Base-by-base conservation (phyloP, 2,888 invertebrate species). In the Dynastes tityus region DNA sequence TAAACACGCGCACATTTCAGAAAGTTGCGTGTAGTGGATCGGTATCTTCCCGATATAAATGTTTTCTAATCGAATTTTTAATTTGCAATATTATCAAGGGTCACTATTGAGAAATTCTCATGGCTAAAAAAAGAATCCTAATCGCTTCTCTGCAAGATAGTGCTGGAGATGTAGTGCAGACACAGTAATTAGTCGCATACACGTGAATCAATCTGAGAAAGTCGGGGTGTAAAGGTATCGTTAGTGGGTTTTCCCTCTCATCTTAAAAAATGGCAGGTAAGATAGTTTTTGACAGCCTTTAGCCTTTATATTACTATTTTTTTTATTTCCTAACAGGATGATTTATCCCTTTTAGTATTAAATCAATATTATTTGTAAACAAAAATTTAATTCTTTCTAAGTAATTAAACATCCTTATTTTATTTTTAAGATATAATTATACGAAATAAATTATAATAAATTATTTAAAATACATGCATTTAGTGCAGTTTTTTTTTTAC, bases 71-170 rank as follows among this genome's bases (percentile, higher is more conserved):
- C 71, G 16, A 71, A 55, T 37, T 71, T 55, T 37, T 55, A 55
- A 22, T 37, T 71, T 58, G 71, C 55, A 71, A 71, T 71, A 71
- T 71, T 55, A 71, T 55, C 71, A 71, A 37, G 40, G 71, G 71
- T 71, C 71, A 71, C 55, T 71, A 71, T 71, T 71, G 55, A 71
- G 71, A 8, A 71, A 71, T 71, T 55, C 37, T 71, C 32, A 53
- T 71, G 55, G 11, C 53, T 71, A 71, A 71, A 58, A 70, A 71
- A 53, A 71, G 71, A 32, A 32, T 32, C 37, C 29, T 71, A 67
- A 71, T 71, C 55, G 32, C 53, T 55, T 16, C 55, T 37, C 40
- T 71, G 55, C 6, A 55, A 71, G 58, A 55, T 71, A 58, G 58
- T 55, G 71, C 37, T 58, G 67, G 67, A 9, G 67, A 27, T 49